Evolutionary conservation across 2,797 vertebrate genomes (phyloP), one percentile per base, ranked within the genome.

Genomic region (Protosalanx chinensis): DNA sequence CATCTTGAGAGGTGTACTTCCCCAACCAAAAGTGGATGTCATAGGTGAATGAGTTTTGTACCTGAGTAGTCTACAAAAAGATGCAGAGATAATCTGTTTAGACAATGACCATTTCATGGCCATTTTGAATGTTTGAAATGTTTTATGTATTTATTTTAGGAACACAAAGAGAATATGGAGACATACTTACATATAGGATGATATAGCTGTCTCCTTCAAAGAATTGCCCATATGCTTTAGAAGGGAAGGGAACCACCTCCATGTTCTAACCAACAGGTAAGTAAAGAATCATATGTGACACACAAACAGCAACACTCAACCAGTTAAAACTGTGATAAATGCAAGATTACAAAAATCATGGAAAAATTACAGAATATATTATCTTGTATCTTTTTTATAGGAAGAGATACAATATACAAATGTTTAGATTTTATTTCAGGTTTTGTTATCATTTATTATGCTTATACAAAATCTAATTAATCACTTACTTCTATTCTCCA

Each of bases 21-120:
- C 95, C 95, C 18, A 96, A 76, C 95, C 95, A 96, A 88, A 85
- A 96, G 87, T 96, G 95, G 84, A 96, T 87, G 76, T 94, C 89
- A 0, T 95, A 95, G 76, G 85, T 88, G 81, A 92, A 90, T 67
- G 3, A 63, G 73, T 65, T 93, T 73, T 88, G 86, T 0, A 84
- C 88, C 82, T 95, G 94, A 74, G 91, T 92, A 0, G 91, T 94
- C 95, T 95, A 77, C 64, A 20, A 29, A n/a, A 70, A 57, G 20
- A 23, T 10, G 68, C 53, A 41, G 20, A 53, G 6, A 32, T 3
- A 20, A 30, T 46, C 7, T 6, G 3, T 13, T 46, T 46, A 46
- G 41, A 8, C 18, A 56, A 56, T 46, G 1, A 46, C 41, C 41
- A 46, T 12, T 46, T 5, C 41, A 46, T 16, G 49, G 49, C 16